Evolutionary conservation across 2,113 vertebrate species (phyloP).

Genomic region (Rostratula benghalensis): DNA sequence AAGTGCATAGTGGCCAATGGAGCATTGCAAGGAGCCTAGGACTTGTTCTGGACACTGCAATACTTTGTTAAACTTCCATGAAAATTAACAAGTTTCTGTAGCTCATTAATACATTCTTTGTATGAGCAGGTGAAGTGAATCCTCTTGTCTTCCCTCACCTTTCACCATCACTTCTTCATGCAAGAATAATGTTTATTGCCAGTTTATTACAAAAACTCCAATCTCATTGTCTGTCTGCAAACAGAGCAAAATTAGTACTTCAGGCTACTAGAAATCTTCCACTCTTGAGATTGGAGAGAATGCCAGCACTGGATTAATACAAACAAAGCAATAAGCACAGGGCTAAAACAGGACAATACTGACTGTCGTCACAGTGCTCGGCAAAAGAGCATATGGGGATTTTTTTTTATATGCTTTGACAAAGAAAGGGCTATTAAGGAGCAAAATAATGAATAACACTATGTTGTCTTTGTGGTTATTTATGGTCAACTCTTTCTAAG

Average conservation of each 20-base stretch:
- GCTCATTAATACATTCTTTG: not conserved
- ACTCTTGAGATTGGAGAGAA: not conserved
- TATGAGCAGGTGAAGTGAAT: not conserved
- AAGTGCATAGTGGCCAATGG: not conserved
- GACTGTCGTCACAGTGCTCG: rapidly evolving
- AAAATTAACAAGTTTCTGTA: not conserved
- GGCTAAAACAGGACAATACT: not conserved
- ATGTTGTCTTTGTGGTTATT: not conserved
- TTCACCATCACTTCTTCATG: not conserved
- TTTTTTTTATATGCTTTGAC: not conserved
- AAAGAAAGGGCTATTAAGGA: not conserved
- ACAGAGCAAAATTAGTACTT: not conserved
- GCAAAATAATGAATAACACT: not conserved
- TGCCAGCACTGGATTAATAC: not conserved
- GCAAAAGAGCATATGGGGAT: not conserved
- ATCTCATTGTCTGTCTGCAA: not conserved
- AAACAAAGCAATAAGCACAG: not conserved
- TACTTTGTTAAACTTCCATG: not conserved
- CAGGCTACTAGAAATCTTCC: not conserved
- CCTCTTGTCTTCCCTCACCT: not conserved
- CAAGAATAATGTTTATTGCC: not conserved
- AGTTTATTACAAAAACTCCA: too few species aligned
- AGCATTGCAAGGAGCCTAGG: rapidly evolving
- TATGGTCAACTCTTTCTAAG: not conserved
- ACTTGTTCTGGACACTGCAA: not conserved